phyloP scores from a whole-genome alignment of 2,797 vertebrate genomes.

The Tinamus major region DNA sequence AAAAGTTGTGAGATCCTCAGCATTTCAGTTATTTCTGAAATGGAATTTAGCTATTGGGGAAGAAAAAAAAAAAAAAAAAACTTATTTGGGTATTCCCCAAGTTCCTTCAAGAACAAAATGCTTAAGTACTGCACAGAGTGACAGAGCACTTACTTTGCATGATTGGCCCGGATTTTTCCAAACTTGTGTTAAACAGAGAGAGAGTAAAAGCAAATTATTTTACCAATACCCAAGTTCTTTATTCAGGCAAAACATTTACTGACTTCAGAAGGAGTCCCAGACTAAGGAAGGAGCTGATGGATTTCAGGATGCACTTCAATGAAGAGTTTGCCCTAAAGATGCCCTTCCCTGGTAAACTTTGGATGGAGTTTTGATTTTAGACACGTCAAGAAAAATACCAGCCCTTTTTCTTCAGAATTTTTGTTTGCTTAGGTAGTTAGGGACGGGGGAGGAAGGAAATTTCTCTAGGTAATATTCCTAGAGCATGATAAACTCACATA shows the following conservation, averaged over 20 bases:
- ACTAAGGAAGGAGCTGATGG: background rate
- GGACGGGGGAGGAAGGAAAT: background rate
- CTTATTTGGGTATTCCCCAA: background rate
- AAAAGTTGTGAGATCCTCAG: background rate
- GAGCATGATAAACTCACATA: background rate
- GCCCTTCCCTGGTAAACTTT: background rate
- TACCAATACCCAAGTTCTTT: background rate
- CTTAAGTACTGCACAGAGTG: background rate
- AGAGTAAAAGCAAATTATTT: slow-evolving; percentile 3
- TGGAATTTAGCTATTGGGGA: background rate
- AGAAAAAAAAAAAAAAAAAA: background rate
- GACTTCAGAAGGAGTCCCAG: background rate
- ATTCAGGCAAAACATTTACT: background rate
- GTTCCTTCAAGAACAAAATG: background rate
- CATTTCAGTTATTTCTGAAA: background rate
- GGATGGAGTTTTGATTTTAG: background rate
- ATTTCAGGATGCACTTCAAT: background rate
- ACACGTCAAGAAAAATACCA: background rate
- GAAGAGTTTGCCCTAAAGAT: background rate
- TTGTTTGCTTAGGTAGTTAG: background rate
- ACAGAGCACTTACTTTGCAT: background rate
- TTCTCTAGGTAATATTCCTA: background rate
- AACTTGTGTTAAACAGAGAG: background rate
- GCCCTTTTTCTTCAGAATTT: background rate
- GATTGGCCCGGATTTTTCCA: slow-evolving; percentile 12